A percentile compares a stretch with the other conserved stretches of the same genome.
phyloP scores from a whole-genome alignment of 2,113 vertebrate species.

The Oryzias woworae region DNA sequence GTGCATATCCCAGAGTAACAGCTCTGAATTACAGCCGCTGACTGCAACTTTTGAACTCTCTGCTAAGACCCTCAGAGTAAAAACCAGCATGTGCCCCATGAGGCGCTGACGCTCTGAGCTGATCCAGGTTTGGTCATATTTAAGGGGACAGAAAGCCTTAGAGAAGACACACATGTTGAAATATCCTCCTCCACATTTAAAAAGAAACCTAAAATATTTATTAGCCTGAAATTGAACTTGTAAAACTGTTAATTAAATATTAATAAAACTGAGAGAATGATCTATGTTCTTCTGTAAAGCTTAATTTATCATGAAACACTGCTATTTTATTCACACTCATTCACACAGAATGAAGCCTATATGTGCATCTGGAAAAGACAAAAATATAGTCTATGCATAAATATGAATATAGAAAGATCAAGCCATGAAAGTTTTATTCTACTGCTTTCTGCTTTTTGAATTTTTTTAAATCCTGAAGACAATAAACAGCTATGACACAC shows the following conservation, averaged over 20 bases:
- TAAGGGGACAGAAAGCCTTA: neutral
- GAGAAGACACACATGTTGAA: neutral
- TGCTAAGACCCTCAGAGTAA: conserved; percentile 2
- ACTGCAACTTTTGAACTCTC: conserved; percentile 13
- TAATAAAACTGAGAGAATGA: too few relatives aligned
- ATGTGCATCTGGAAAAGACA: too few relatives aligned
- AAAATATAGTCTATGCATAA: too few relatives aligned
- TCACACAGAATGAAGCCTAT: too few relatives aligned
- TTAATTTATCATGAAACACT: too few relatives aligned
- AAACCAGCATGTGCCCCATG: neutral
- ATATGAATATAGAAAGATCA: too few relatives aligned
- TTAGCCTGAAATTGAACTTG: neutral
- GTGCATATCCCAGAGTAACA: conserved; percentile 57
- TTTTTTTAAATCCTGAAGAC: too few relatives aligned
- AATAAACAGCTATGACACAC: too few relatives aligned
- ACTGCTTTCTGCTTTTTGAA: too few relatives aligned
- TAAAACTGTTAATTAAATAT: neutral
- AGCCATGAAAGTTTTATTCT: too few relatives aligned
- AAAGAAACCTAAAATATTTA: neutral
- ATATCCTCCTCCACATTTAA: neutral
- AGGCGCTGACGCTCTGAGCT: neutral
- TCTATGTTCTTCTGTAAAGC: too few relatives aligned
- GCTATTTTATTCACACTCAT: too few relatives aligned
- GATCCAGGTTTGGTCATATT: conserved; percentile 1
- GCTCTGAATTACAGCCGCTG: conserved; percentile 34